phyloP scores from a whole-genome alignment of 2,888 invertebrate genomes.

The Lomographa bimaculata region DNA sequence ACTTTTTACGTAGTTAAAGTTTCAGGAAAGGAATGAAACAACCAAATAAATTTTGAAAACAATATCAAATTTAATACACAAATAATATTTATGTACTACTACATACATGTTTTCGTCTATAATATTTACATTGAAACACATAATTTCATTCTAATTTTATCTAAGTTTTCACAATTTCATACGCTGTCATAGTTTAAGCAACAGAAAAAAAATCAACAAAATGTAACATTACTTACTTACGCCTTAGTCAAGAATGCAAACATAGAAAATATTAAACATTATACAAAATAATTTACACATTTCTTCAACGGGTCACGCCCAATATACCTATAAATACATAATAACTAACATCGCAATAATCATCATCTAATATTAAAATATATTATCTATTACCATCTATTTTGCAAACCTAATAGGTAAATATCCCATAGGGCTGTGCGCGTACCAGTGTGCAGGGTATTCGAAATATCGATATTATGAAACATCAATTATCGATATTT shows the following conservation, averaged over 20 bases:
- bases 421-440: conserved; percentile 21
- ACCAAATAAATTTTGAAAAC: conserved; percentile 78
- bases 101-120: conserved; percentile 80
- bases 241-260: conserved; percentile 64
- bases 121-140: conserved; percentile 82
- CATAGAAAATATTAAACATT: conserved; percentile 62
- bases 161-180: conserved; percentile 68
- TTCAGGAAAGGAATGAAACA: conserved; percentile 62
- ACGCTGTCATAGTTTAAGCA: conserved; percentile 67
- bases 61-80: conserved; percentile 84
- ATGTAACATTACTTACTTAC: conserved; percentile 58
- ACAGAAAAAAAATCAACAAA: conserved; percentile 70
- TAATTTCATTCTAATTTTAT: conserved; percentile 71
- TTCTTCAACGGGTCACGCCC: conserved; percentile 44
- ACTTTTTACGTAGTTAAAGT: too few species aligned
- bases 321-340: conserved; percentile 48
- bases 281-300: conserved; percentile 77
- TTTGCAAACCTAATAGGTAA: conserved; percentile 26
- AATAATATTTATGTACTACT: conserved; percentile 82
- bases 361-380: conserved; percentile 62
- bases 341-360: conserved; percentile 54
- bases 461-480: conserved; percentile 11
- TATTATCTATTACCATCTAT: conserved; percentile 59
- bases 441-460: conserved; percentile 7
- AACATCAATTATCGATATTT: conserved; percentile 8